These are phyloP conservation scores for Karalla daura DNA, from an alignment of 2,797 vertebrate genomes.

Conservation along the genomic window DNA sequence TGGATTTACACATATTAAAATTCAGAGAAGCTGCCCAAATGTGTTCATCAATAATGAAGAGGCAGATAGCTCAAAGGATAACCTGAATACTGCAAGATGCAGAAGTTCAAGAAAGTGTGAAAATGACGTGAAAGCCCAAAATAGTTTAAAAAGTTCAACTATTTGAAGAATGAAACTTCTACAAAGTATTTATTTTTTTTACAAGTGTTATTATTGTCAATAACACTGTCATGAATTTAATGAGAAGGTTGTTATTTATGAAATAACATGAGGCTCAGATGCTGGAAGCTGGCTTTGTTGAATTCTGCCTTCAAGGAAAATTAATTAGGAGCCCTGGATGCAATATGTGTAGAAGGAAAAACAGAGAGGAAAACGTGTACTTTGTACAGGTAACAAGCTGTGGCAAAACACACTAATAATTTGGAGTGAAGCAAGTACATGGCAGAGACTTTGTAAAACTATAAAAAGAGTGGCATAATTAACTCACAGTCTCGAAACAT, in stretches of 20 bases:
- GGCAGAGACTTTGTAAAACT: background rate
- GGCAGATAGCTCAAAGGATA: background rate
- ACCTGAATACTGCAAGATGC: background rate
- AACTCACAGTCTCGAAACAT: background rate
- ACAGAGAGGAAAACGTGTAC: background rate
- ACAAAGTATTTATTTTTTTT: conserved; percentile 1
- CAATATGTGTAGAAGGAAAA: background rate
- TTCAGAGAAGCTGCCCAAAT: background rate
- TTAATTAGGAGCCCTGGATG: conserved; percentile 25
- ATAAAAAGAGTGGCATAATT: conserved; percentile 15
- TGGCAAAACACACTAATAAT: background rate
- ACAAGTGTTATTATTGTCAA: conserved; percentile 4
- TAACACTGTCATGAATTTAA: conserved; percentile 29
- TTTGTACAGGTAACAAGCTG: background rate
- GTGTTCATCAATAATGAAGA: background rate
- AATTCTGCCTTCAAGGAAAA: conserved; percentile 19
- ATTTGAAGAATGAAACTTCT: background rate
- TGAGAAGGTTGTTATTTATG: conserved; percentile 9
- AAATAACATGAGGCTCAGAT: conserved; percentile 8
- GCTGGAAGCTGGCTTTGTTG: background rate
- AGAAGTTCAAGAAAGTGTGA: background rate
- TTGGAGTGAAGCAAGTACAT: background rate
- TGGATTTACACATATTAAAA: background rate
- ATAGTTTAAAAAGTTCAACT: background rate
- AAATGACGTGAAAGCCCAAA: background rate